These are phyloP conservation scores for Dromococcyx pavoninus DNA, from an alignment of 2,797 vertebrate species.

Conservation along the genomic window DNA sequence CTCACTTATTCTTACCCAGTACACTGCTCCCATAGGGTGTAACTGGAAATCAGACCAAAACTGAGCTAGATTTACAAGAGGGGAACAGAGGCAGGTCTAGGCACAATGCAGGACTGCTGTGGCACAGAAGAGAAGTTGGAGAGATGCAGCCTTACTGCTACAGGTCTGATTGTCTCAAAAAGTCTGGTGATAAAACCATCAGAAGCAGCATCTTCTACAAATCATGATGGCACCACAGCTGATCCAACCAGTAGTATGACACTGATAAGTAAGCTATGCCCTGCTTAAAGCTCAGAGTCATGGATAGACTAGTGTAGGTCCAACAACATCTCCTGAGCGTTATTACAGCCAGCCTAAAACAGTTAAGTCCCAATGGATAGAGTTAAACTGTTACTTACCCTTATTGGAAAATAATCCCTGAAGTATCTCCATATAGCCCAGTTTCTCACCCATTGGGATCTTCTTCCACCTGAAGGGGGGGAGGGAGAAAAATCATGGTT, in stretches of 20 bases:
- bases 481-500: neutral
- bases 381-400: constrained; percentile 75
- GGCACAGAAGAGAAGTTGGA: neutral
- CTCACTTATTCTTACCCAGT: neutral
- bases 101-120: neutral
- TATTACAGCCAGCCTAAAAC: neutral
- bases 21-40: neutral
- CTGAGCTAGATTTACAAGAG: neutral
- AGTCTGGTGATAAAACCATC: neutral
- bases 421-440: constrained; percentile 96
- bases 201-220: neutral
- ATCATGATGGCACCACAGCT: neutral
- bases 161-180: neutral
- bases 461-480: constrained; percentile 85
- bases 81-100: neutral
- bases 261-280: neutral
- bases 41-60: neutral
- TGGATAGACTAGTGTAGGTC: neutral
- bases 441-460: constrained; percentile 93
- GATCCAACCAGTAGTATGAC: neutral
- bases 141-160: neutral
- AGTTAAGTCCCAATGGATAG: neutral
- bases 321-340: neutral
- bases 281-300: neutral
- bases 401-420: constrained; percentile 94